Evolutionary conservation across 37 sponge, comb jelly and placozoan genomes (phyloP).

Genomic region (Cliona cf. orientalis): DNA sequence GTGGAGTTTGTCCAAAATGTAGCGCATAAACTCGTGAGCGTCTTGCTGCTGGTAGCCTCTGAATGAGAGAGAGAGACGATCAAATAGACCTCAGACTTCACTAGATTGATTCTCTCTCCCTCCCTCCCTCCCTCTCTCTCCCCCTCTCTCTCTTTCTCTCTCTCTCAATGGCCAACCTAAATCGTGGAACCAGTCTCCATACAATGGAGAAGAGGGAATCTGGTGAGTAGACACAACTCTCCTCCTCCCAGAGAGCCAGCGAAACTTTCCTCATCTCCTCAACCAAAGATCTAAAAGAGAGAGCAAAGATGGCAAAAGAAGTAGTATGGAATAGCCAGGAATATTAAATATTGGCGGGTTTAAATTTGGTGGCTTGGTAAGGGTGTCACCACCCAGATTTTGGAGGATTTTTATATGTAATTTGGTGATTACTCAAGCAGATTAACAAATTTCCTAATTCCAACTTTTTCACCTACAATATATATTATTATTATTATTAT

Average conservation of each 20-base stretch:
- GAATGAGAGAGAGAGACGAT: background rate
- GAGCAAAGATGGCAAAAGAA: background rate
- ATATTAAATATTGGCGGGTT: too few relatives aligned
- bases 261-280: slow-evolving; percentile 74
- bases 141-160: too few relatives aligned
- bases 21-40: slow-evolving; percentile 85
- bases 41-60: slow-evolving; percentile 91
- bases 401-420: too few relatives aligned
- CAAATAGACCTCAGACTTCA: too few relatives aligned
- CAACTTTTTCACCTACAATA: too few relatives aligned
- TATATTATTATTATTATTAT: too few relatives aligned
- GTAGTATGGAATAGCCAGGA: background rate
- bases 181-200: slow-evolving; percentile 74
- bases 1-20: slow-evolving; percentile 80
- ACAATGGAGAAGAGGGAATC: slow-evolving; percentile 73
- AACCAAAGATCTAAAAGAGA: slow-evolving; percentile 71
- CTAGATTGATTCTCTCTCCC: too few relatives aligned
- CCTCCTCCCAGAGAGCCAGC: slow-evolving; percentile 59
- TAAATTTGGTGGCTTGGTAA: too few relatives aligned
- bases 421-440: too few relatives aligned
- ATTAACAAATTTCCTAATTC: too few relatives aligned
- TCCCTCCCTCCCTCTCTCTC: too few relatives aligned
- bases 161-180: slow-evolving; percentile 65
- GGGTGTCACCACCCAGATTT: too few relatives aligned
- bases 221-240: slow-evolving; percentile 43